These are phyloP conservation scores for Drosophila willistoni DNA, from an alignment of 1,140 invertebrate species.

Conservation along the genomic window DNA sequence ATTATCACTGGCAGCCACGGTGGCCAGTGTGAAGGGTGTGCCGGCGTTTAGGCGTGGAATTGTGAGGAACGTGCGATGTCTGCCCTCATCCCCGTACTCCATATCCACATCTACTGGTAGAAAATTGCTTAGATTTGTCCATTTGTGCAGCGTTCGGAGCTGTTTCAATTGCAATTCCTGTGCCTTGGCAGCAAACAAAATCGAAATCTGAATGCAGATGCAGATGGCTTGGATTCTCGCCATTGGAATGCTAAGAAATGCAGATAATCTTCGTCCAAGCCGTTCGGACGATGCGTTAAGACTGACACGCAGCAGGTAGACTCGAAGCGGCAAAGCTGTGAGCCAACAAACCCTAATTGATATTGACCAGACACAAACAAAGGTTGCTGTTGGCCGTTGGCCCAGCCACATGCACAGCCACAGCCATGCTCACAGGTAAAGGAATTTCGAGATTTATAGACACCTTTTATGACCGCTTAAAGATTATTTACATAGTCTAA, in stretches of 20 bases:
- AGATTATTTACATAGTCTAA: conserved; percentile 69
- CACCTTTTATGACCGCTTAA: conserved; percentile 60
- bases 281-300: conserved; percentile 49
- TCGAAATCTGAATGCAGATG: conserved; percentile 27
- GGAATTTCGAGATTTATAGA: conserved; percentile 58
- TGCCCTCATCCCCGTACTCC: conserved; percentile 84
- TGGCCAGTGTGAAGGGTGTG: conserved; percentile 87
- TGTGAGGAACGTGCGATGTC: conserved; percentile 86
- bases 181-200: conserved; percentile 17
- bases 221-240: conserved; percentile 5
- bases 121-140: conserved; percentile 86
- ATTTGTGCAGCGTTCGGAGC: conserved; percentile 80
- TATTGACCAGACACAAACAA: conserved; percentile 47
- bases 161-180: conserved; percentile 58
- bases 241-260: conserved; percentile 26
- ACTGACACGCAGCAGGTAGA: conserved; percentile 52
- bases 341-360: conserved; percentile 56
- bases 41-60: conserved; percentile 89
- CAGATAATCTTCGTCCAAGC: conserved; percentile 48
- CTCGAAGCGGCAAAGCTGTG: conserved; percentile 34
- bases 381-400: conserved; percentile 26
- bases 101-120: conserved; percentile 91
- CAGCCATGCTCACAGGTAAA: conserved; percentile 45
- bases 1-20: conserved; percentile 83
- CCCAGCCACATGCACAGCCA: not conserved